phyloP scores from a whole-genome alignment of 2,113 vertebrate species.

The Piprites chloris region DNA sequence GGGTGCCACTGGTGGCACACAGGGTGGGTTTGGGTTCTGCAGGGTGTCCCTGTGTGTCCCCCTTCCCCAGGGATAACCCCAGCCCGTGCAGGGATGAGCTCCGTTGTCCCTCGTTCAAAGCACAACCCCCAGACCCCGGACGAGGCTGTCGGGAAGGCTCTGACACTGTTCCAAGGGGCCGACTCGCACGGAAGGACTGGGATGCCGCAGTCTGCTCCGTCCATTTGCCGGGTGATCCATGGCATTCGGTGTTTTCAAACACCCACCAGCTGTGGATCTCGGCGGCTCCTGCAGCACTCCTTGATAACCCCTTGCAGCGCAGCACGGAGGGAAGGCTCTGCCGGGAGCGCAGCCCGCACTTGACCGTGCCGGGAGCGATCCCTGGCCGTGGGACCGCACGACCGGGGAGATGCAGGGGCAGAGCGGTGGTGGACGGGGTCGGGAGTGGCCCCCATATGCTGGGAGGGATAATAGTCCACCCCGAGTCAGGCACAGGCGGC shows the following conservation, averaged over 20 bases:
- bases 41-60: neutral
- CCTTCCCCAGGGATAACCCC: neutral
- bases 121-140: rapidly evolving
- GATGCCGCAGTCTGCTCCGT: neutral
- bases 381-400: neutral
- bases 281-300: neutral
- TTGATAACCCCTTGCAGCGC: neutral
- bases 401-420: neutral
- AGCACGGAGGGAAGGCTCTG: neutral
- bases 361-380: neutral
- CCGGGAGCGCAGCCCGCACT: neutral
- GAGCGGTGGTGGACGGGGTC: neutral
- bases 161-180: neutral
- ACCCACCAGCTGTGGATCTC: neutral
- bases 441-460: neutral
- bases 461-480: neutral
- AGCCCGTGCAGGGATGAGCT: neutral
- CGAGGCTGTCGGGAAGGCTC: neutral
- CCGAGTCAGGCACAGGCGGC: neutral
- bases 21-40: neutral
- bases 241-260: neutral
- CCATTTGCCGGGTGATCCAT: neutral
- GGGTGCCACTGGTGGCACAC: neutral
- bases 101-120: neutral
- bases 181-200: rapidly evolving